Percentiles rank a stretch among this genome's conserved stretches.
These are phyloP conservation scores for Caenorhabditis uteleia DNA, from an alignment of 2,888 invertebrate genomes.

Conservation along the genomic window DNA sequence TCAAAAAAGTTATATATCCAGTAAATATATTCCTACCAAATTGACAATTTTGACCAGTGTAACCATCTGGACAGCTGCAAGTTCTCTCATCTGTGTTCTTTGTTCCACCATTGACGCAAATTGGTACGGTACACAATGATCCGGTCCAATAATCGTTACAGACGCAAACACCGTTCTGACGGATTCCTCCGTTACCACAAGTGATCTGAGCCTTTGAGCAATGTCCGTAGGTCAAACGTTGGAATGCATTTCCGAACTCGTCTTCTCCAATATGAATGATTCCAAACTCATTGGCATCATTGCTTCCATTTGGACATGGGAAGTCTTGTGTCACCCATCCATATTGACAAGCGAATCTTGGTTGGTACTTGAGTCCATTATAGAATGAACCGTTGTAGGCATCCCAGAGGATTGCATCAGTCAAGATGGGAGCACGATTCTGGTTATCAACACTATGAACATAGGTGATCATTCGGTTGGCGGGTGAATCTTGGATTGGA, in stretches of 20 bases:
- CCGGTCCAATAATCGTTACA: slow-evolving; percentile 59
- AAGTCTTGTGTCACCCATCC: slow-evolving; percentile 51
- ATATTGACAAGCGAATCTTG: slow-evolving; percentile 43
- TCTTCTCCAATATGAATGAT: slow-evolving; percentile 57
- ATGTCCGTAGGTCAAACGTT: slow-evolving; percentile 48
- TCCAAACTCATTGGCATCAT: slow-evolving; percentile 38
- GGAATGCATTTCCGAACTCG: slow-evolving; percentile 59
- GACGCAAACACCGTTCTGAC: slow-evolving; percentile 54
- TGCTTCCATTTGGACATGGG: slow-evolving; percentile 47
- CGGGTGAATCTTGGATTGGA: slow-evolving; percentile 37
- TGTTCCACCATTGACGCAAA: slow-evolving; percentile 59
- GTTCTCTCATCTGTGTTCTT: slow-evolving; percentile 26
- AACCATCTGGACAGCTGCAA: slow-evolving; percentile 53
- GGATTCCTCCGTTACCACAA: slow-evolving; percentile 55
- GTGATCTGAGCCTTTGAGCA: slow-evolving; percentile 32
- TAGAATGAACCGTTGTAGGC: slow-evolving; percentile 50
- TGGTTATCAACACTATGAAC: slow-evolving; percentile 34
- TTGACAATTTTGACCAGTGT: slow-evolving; percentile 48
- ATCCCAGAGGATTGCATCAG: slow-evolving; percentile 42
- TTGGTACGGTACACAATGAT: slow-evolving; percentile 42
- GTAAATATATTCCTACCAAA: slow-evolving; percentile 17
- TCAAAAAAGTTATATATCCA: not conserved
- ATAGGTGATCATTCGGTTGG: slow-evolving; percentile 50
- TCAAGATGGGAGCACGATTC: slow-evolving; percentile 37
- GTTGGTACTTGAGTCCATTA: slow-evolving; percentile 47